phyloP scores from a whole-genome alignment of 92 coral and sea anemone species.

The Phymanthus crucifer region DNA sequence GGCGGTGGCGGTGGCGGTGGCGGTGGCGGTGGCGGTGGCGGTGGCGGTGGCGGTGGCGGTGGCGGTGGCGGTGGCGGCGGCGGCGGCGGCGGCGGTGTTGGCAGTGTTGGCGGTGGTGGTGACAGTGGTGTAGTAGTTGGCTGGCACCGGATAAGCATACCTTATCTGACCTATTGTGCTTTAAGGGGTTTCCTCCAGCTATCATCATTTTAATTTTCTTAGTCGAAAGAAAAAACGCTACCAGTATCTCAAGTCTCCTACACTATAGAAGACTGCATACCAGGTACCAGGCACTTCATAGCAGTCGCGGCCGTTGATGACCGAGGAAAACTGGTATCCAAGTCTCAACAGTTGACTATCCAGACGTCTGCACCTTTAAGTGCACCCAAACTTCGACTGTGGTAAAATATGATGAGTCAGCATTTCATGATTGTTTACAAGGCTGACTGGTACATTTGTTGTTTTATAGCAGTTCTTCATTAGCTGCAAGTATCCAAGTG shows the following conservation, averaged over 20 bases:
- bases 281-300: conserved; percentile 89
- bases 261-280: conserved; percentile 64
- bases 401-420: conserved; percentile 37
- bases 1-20: no score
- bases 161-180: no score
- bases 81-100: no score
- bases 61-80: no score
- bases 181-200: no score
- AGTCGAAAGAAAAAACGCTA: conserved; percentile 56
- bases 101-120: no score
- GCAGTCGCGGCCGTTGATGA: conserved; percentile 77
- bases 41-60: no score
- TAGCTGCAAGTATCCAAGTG: conserved; percentile 58
- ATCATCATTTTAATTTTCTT: not conserved
- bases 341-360: conserved; percentile 76
- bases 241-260: conserved; percentile 44
- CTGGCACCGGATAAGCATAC: no score
- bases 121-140: no score
- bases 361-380: conserved; percentile 83
- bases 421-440: not conserved
- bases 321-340: conserved; percentile 67
- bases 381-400: conserved; percentile 62
- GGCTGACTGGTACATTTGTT: not conserved
- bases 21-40: no score
- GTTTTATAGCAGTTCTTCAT: conserved; percentile 46